These are phyloP conservation scores for Shargacucullia verbasci DNA, from an alignment of 2,888 invertebrate species.

Conservation along the genomic window DNA sequence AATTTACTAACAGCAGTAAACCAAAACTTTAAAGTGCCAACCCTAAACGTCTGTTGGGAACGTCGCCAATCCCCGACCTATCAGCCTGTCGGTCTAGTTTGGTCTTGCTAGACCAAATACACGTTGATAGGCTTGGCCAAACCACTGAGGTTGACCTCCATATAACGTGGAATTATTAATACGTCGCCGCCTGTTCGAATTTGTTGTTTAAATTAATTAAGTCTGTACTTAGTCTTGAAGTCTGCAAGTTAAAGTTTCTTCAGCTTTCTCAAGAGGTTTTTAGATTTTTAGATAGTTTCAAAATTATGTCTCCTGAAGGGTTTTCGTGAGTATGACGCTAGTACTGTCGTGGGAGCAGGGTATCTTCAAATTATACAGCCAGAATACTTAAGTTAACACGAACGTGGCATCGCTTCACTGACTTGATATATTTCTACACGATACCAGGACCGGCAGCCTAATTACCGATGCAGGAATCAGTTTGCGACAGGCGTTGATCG, in stretches of 20 bases:
- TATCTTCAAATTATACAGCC: no score
- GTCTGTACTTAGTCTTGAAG: slow-evolving; percentile 11
- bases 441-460: no score
- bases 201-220: slow-evolving; percentile 21
- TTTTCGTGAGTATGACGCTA: no score
- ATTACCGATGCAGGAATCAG: no score
- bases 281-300: no score
- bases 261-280: slow-evolving; percentile 9
- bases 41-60: slow-evolving; percentile 25
- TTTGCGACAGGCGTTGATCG: no score
- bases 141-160: not conserved
- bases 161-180: slow-evolving; percentile 38
- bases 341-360: no score
- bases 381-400: no score
- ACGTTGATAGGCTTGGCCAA: slow-evolving; percentile 6
- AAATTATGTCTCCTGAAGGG: no score
- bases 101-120: slow-evolving; percentile 5
- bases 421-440: no score
- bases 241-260: slow-evolving; percentile 17
- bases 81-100: slow-evolving; percentile 20
- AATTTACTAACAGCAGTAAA: no score
- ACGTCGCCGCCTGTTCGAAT: slow-evolving; percentile 15
- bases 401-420: no score
- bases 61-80: slow-evolving; percentile 25
- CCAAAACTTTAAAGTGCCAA: slow-evolving; percentile 1